Base-by-base conservation (phyloP, 2,797 vertebrate species). In the Tangara arthus region DNA sequence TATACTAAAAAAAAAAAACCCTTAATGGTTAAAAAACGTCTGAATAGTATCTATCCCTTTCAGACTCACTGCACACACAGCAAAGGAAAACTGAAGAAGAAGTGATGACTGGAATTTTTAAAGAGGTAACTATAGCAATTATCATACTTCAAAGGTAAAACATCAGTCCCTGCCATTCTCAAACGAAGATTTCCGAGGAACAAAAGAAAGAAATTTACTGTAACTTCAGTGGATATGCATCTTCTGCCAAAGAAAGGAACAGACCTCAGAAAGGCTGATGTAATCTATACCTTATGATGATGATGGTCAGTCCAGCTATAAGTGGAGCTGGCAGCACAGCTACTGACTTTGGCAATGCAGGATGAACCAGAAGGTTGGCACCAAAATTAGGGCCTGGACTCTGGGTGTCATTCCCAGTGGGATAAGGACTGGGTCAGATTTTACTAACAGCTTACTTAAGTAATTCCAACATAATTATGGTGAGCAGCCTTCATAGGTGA, bases 81-180 rank as follows among this genome's bases (percentile, higher is more conserved):
- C 57, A 82, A 91, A 87, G 53, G 61, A 93, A 93, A 95, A 70
- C 37, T 39, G 81, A 88, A 75, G 83, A 63, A 59, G 90, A 92
- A 93, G 69, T 3, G 49, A 78, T 24, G 75, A 85, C 60, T 35
- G 42, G 82, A 73, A 89, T 75, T 90, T 93, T 95, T 64, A 44
- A 93, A 92, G 83, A 92, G 82, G 55, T 92, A 93, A 94, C 88
- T 82, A 73, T 37, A 77, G 82, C 72, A 94, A 77, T 87, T 83
- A 91, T 56, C 78, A 60, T 77, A 92, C 86, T 96, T 95, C 66
- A 93, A 94, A 95, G 46, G 61, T 87, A 87, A 93, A 90, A 91
- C 30, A 44, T 87, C 75, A 94, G 71, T 73, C 73, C 59, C 82
- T 94, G 87, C 47, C 26, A 3, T 86, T 91, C 65, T 77, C 59